Conservation (phyloP, 2,888 invertebrate species). For the Hirtodrosophila confusa region DNA sequence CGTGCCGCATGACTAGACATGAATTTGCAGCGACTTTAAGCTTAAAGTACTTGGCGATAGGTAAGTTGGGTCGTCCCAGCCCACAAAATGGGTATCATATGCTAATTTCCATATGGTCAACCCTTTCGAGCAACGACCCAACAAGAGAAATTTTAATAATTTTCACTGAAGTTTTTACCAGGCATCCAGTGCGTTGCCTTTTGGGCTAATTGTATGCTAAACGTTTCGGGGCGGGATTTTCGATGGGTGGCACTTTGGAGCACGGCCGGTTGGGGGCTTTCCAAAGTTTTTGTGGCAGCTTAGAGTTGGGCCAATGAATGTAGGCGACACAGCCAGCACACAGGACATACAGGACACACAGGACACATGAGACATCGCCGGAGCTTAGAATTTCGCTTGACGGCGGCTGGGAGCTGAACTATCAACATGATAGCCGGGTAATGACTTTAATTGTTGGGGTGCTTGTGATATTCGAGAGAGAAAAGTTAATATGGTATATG, state of each 20-base stretch:
- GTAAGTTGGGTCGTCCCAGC: conserved; percentile 5
- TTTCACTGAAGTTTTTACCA: conserved; percentile 74
- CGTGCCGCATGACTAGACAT: conserved; percentile 62
- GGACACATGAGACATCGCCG: conserved; percentile 51
- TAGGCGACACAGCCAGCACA: conserved; percentile 9
- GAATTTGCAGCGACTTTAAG: conserved; percentile 57
- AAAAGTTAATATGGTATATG: conserved; percentile 49
- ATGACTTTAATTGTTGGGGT: conserved; percentile 72
- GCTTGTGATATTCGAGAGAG: conserved; percentile 23
- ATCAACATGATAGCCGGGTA: conserved; percentile 73
- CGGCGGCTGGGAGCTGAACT: conserved; percentile 38
- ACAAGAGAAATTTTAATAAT: conserved; percentile 76
- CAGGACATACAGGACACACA: conserved; percentile 21
- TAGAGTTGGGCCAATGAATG: conserved; percentile 37
- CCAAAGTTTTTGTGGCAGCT: conserved; percentile 72
- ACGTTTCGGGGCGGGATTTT: conserved; percentile 57
- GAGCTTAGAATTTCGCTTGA: conserved; percentile 35
- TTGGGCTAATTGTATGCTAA: conserved; percentile 82
- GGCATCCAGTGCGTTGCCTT: conserved; percentile 57
- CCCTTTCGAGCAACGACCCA: conserved; percentile 65
- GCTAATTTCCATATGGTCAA: conserved; percentile 82
- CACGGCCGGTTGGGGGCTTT: conserved; percentile 25
- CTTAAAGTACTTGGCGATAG: conserved; percentile 45
- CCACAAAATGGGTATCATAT: conserved; percentile 69
- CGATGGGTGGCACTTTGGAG: conserved; percentile 19